phyloP scores from a whole-genome alignment of 2,797 vertebrate species.

The Heteromormyrus szaboi region DNA sequence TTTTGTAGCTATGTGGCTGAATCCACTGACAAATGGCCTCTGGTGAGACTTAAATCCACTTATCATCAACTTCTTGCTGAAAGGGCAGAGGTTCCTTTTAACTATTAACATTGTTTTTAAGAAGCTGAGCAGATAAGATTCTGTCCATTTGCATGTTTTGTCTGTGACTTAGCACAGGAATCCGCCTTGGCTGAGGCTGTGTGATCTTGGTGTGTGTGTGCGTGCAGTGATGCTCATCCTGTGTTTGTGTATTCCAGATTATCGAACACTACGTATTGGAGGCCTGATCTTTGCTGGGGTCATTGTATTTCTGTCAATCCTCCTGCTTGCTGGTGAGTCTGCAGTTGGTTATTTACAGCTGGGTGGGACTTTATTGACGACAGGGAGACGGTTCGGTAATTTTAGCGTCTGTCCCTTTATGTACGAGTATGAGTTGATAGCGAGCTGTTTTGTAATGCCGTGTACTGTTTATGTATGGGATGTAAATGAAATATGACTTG shows the following conservation, averaged over 20 bases:
- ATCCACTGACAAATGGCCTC: not conserved
- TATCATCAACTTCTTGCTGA: not conserved
- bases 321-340: slow-evolving; percentile 59
- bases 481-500: not conserved
- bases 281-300: slow-evolving; percentile 59
- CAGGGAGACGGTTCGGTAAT: not conserved
- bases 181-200: not conserved
- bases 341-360: not conserved
- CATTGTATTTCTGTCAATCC: slow-evolving; percentile 56
- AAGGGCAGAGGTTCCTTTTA: not conserved
- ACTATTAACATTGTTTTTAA: not conserved
- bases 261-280: slow-evolving; percentile 55
- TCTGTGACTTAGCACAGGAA: not conserved
- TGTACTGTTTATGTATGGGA: not conserved
- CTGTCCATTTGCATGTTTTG: not conserved
- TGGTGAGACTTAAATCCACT: not conserved
- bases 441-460: not conserved
- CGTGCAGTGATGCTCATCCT: not conserved
- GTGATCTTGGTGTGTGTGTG: not conserved
- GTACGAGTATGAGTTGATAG: not conserved
- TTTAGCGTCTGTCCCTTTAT: not conserved
- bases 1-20: not conserved
- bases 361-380: not conserved
- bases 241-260: slow-evolving; percentile 50
- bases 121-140: not conserved